These are phyloP conservation scores for Drosophila bipectinata DNA, from an alignment of 1,140 invertebrate species.

Conservation along the genomic window DNA sequence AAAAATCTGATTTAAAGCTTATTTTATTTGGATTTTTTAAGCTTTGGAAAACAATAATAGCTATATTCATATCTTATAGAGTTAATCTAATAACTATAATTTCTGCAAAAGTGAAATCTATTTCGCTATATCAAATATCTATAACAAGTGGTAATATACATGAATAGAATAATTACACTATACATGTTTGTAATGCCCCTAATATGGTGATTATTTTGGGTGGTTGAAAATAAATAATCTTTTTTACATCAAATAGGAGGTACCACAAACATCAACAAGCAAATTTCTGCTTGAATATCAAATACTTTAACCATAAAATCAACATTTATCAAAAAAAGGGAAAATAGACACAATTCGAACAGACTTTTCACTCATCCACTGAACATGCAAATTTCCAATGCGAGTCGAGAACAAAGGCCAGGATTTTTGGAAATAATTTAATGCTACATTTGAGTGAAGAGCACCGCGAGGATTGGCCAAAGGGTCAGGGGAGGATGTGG, in stretches of 20 bases:
- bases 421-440: conserved; percentile 62
- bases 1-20: too few relatives aligned
- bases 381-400: conserved; percentile 51
- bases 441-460: conserved; percentile 63
- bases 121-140: not conserved
- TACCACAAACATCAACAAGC: conserved; percentile 2
- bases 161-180: not conserved
- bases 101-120: too few relatives aligned
- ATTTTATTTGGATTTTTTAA: too few relatives aligned
- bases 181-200: not conserved
- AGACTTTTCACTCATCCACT: conserved; percentile 44
- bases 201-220: not conserved
- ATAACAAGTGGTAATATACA: not conserved
- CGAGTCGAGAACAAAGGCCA: conserved; percentile 13
- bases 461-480: conserved; percentile 3
- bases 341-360: conserved; percentile 34
- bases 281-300: conserved; percentile 30
- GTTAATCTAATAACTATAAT: too few relatives aligned
- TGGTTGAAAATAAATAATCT: not conserved
- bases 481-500: not conserved
- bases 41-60: too few relatives aligned
- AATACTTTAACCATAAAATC: conserved; percentile 44
- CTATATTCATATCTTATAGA: too few relatives aligned
- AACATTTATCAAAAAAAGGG: conserved; percentile 24
- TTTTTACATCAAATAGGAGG: conserved; percentile 1